phyloP scores from a whole-genome alignment of 2,113 vertebrate genomes.

The Motacilla tschutschensis region DNA sequence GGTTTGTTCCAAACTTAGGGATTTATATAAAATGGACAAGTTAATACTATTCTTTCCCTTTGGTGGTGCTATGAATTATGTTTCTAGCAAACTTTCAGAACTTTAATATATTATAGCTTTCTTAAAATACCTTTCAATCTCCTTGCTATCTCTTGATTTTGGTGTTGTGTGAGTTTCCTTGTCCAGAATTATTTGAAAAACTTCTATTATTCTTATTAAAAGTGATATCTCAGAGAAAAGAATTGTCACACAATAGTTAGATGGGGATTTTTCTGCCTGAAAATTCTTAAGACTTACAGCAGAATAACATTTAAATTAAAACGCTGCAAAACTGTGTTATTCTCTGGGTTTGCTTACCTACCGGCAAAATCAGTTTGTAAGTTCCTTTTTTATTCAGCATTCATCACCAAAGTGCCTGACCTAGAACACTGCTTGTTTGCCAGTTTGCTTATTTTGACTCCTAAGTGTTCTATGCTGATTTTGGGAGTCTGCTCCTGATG shows the following conservation, averaged over 20 bases:
- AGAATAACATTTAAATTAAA: not conserved
- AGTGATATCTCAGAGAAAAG: not conserved
- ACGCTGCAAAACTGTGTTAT: not conserved
- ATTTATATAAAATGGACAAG: slow-evolving; percentile 8
- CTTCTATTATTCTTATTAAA: not conserved
- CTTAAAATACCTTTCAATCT: slow-evolving; percentile 4
- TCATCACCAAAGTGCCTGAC: not conserved
- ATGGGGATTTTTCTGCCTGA: rapidly evolving
- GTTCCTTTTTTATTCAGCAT: not conserved
- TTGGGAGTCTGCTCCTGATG: not conserved
- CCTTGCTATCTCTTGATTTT: not conserved
- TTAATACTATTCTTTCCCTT: not conserved
- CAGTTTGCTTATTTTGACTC: not conserved
- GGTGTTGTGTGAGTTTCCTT: not conserved
- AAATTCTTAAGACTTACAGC: not conserved
- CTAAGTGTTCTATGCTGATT: not conserved
- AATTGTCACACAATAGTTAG: not conserved
- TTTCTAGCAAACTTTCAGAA: not conserved
- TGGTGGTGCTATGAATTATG: not conserved
- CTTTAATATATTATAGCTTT: not conserved
- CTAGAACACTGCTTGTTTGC: not conserved
- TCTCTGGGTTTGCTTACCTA: not conserved
- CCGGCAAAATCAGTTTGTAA: not conserved
- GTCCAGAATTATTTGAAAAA: not conserved
- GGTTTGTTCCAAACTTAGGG: slow-evolving; percentile 15